A percentile compares a stretch with the other conserved stretches of the same genome.
These are phyloP conservation scores for Macaria liturata DNA, from an alignment of 2,888 invertebrate species.

Conservation along the genomic window DNA sequence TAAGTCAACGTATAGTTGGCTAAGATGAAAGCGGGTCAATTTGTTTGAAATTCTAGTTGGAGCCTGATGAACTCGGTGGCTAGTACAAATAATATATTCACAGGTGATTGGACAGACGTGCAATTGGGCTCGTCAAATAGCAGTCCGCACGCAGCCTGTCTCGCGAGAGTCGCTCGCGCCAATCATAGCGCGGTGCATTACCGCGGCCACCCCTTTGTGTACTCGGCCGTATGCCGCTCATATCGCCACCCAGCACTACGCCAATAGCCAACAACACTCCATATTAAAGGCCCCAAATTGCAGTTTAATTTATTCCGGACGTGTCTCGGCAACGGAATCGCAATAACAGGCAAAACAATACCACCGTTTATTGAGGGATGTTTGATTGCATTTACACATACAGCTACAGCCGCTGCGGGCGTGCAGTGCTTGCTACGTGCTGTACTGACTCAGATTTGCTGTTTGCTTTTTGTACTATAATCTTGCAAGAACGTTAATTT, in stretches of 20 bases:
- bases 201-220: slow-evolving; percentile 65
- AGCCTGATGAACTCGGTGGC: no score
- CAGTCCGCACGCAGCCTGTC: slow-evolving; percentile 42
- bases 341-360: slow-evolving; percentile 79
- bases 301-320: slow-evolving; percentile 81
- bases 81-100: slow-evolving; percentile 15
- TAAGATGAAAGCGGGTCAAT: no score
- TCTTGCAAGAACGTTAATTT: not conserved
- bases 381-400: slow-evolving; percentile 61
- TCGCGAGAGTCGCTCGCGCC: slow-evolving; percentile 51
- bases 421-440: slow-evolving; percentile 8
- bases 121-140: slow-evolving; percentile 37
- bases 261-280: slow-evolving; percentile 78
- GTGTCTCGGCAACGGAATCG: slow-evolving; percentile 81
- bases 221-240: slow-evolving; percentile 77
- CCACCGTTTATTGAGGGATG: slow-evolving; percentile 66
- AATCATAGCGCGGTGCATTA: slow-evolving; percentile 70
- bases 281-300: slow-evolving; percentile 81
- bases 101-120: slow-evolving; percentile 10
- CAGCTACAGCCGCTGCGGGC: slow-evolving; percentile 24
- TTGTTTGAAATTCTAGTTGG: no score
- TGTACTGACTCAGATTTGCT: slow-evolving; percentile 2
- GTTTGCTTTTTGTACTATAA: not conserved
- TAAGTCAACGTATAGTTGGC: not conserved
- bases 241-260: slow-evolving; percentile 68